A percentile compares a stretch with the other conserved stretches of the same genome.
phyloP scores from a whole-genome alignment of 2,888 invertebrate genomes.

The Polymixis flavicincta region DNA sequence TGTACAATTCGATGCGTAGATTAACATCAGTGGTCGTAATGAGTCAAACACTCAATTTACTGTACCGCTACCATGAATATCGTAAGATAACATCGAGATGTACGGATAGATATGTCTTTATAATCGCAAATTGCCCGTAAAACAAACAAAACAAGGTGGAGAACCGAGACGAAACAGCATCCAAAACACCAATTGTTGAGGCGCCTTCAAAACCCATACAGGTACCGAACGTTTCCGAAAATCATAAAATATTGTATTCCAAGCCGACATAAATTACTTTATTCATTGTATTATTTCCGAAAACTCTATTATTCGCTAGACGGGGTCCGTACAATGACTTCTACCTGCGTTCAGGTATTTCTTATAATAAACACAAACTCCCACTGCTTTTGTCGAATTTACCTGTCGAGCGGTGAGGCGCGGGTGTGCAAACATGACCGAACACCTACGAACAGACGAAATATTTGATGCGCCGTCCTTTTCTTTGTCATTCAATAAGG shows the following conservation, averaged over 20 bases:
- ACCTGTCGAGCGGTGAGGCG: conserved; percentile 83
- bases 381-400: conserved; percentile 87
- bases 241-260: conserved; percentile 84
- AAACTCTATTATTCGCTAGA: conserved; percentile 88
- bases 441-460: conserved; percentile 78
- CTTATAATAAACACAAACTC: conserved; percentile 85
- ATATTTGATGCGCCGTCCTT: conserved; percentile 68
- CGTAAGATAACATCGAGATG: conserved; percentile 72
- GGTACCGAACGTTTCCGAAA: conserved; percentile 84
- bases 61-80: conserved; percentile 72
- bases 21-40: conserved; percentile 81
- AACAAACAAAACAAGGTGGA: conserved; percentile 86
- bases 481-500: conserved; percentile 59
- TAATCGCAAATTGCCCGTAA: conserved; percentile 87
- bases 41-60: conserved; percentile 84
- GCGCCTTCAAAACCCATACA: conserved; percentile 69
- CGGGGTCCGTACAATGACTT: conserved; percentile 82
- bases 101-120: conserved; percentile 75
- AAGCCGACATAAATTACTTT: conserved; percentile 87
- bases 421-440: conserved; percentile 84
- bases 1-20: conserved; percentile 81
- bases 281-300: conserved; percentile 89
- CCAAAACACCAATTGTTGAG: conserved; percentile 82
- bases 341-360: conserved; percentile 88
- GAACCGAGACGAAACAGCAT: conserved; percentile 83